Evolutionary conservation across 2,888 invertebrate genomes (phyloP).

Genomic region (Athalia rosae): DNA sequence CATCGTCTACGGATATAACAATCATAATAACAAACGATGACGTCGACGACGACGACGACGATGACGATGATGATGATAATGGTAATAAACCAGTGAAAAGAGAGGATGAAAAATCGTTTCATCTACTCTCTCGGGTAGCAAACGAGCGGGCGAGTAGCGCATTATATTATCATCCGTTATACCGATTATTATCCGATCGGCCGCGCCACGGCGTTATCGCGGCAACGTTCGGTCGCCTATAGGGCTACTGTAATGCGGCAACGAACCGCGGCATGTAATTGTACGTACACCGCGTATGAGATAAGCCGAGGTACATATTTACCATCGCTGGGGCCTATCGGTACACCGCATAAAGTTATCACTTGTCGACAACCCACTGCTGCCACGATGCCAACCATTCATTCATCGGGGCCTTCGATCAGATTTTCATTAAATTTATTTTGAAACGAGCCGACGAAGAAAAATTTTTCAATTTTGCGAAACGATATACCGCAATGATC

Average conservation of each 20-base stretch:
- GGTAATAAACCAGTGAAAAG: too few relatives aligned
- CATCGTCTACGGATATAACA: too few relatives aligned
- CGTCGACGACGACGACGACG: too few relatives aligned
- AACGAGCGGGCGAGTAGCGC: conserved; percentile 12
- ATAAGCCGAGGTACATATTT: conserved; percentile 6
- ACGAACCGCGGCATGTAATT: neutral
- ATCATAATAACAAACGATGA: too few relatives aligned
- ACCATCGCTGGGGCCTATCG: neutral
- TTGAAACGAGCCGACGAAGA: too few relatives aligned
- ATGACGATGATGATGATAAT: too few relatives aligned
- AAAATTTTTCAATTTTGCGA: too few relatives aligned
- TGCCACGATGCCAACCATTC: neutral
- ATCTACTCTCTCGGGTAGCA: neutral
- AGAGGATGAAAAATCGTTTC: too few relatives aligned
- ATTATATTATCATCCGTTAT: neutral
- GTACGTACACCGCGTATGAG: neutral
- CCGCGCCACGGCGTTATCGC: conserved; percentile 14
- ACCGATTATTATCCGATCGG: conserved; percentile 41
- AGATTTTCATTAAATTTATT: too few relatives aligned
- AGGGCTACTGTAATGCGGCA: neutral
- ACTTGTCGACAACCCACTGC: neutral
- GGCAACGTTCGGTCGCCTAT: neutral
- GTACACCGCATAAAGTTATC: neutral
- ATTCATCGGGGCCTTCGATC: neutral
- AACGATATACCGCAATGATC: too few relatives aligned